Percentiles rank a stretch among this genome's conserved stretches.
phyloP scores from a whole-genome alignment of 2,113 vertebrate species.

The Austrofundulus limnaeus region DNA sequence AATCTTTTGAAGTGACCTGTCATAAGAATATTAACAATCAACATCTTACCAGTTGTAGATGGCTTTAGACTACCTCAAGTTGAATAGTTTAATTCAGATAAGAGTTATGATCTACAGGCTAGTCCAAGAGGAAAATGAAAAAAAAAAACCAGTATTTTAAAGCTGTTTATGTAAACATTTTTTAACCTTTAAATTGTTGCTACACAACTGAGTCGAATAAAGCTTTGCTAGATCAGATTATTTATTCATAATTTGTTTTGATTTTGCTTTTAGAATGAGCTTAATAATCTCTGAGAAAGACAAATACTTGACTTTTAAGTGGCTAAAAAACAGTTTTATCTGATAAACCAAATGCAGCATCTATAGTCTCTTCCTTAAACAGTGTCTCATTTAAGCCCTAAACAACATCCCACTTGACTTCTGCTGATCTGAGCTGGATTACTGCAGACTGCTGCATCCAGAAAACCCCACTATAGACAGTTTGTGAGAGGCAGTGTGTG shows the following conservation, averaged over 20 bases:
- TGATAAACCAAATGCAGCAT: constrained; percentile 34
- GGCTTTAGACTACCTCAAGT: neutral
- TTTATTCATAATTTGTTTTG: neutral
- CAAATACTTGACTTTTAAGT: constrained; percentile 16
- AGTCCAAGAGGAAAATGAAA: too few species aligned
- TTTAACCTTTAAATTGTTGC: too few species aligned
- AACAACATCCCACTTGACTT: constrained; percentile 53
- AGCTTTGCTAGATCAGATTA: too few species aligned
- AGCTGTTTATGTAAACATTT: too few species aligned
- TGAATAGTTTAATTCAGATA: neutral
- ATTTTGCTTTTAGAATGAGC: neutral
- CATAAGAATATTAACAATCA: neutral
- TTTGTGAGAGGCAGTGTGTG: constrained; percentile 30
- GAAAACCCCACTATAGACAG: constrained; percentile 32
- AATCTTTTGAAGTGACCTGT: neutral
- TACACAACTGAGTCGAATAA: too few species aligned
- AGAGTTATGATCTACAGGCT: too few species aligned
- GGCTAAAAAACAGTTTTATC: constrained; percentile 11
- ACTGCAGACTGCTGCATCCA: constrained; percentile 54
- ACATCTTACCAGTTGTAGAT: neutral
- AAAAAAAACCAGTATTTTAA: too few species aligned
- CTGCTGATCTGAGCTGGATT: constrained; percentile 40
- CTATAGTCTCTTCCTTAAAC: constrained; percentile 42
- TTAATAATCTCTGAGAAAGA: constrained; percentile 4
- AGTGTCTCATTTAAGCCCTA: constrained; percentile 59